Conservation (phyloP, 2,888 invertebrate genomes). For the Aleiodes alternator region DNA sequence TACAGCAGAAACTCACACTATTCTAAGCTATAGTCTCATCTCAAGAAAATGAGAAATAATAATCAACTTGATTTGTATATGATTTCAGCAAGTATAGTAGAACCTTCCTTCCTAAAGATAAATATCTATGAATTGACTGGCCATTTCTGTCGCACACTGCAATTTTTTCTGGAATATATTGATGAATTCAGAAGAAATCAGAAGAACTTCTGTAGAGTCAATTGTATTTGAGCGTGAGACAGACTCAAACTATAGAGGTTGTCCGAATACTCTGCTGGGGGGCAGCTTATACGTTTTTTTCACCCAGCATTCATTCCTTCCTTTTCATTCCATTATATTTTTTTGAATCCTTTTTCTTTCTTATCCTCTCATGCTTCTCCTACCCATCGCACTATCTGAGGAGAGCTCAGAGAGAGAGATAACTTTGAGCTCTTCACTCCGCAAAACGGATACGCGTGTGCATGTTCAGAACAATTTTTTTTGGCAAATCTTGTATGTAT, state of each 20-base stretch:
- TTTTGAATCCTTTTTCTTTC: constrained; percentile 10
- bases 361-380: neutral
- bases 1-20: neutral
- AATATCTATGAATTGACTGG: too few relatives aligned
- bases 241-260: constrained; percentile 65
- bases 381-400: neutral
- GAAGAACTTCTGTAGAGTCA: constrained; percentile 66
- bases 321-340: constrained; percentile 13
- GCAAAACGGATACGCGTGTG: constrained; percentile 43
- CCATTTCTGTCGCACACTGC: too few relatives aligned
- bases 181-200: too few relatives aligned
- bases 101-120: too few relatives aligned
- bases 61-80: too few relatives aligned
- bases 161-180: too few relatives aligned
- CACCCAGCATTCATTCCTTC: constrained; percentile 47
- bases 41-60: too few relatives aligned
- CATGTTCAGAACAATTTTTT: constrained; percentile 22
- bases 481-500: neutral
- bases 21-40: too few relatives aligned
- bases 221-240: constrained; percentile 64
- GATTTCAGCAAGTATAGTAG: too few relatives aligned
- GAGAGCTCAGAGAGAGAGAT: neutral
- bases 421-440: neutral
- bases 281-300: constrained; percentile 71
- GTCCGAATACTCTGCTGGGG: constrained; percentile 73